A percentile compares a stretch with the other conserved stretches of the same genome.
Evolutionary conservation across 2,888 invertebrate genomes (phyloP).

Genomic region (Augochlorella aurata): DNA sequence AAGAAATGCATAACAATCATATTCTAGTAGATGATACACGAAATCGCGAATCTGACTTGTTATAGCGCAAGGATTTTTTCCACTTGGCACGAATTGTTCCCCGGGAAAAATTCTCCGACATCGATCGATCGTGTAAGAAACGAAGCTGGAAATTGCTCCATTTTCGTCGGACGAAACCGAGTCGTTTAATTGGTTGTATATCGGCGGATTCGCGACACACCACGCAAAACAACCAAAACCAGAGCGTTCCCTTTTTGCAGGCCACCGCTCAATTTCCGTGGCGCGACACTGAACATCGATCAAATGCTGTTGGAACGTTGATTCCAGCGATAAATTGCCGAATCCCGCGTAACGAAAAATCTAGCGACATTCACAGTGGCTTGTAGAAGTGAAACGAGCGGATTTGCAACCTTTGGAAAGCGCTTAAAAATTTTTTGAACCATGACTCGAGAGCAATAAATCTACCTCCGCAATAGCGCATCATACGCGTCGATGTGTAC

Average conservation of each 20-base stretch:
- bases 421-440: background rate
- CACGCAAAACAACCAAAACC: slow-evolving; percentile 25
- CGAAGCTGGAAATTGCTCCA: background rate
- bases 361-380: background rate
- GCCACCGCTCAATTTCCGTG: slow-evolving; percentile 33
- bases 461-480: background rate
- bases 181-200: background rate
- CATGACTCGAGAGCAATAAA: too few species aligned
- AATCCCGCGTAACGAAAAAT: slow-evolving; percentile 42
- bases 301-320: slow-evolving; percentile 34
- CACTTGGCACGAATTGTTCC: background rate
- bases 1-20: too few species aligned
- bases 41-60: too few species aligned
- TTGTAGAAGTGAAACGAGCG: background rate
- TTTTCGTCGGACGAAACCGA: background rate
- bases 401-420: background rate
- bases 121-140: background rate
- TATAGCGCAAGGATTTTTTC: background rate
- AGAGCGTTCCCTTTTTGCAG: slow-evolving; percentile 14
- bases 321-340: slow-evolving; percentile 37
- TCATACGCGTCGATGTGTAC: too few species aligned
- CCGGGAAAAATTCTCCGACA: background rate
- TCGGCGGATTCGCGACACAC: background rate
- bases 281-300: slow-evolving; percentile 1
- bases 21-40: too few species aligned